phyloP scores from a whole-genome alignment of 2,113 vertebrate genomes.

The Megaceryle torquata region DNA sequence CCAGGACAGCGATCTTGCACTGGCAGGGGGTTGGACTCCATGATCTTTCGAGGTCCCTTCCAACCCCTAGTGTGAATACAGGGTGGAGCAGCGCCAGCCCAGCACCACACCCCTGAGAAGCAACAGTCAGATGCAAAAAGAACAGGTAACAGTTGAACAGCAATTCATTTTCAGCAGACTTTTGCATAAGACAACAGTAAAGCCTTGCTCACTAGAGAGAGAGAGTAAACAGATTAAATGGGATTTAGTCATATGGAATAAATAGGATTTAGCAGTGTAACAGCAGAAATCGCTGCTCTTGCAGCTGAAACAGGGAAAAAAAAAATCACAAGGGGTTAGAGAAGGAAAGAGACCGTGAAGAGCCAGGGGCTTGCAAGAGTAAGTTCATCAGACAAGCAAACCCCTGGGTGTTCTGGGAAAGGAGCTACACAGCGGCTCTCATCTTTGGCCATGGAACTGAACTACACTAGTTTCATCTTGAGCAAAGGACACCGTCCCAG shows the following conservation, averaged over 20 bases:
- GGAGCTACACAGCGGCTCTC: not conserved
- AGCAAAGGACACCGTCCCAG: not conserved
- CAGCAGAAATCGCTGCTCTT: not conserved
- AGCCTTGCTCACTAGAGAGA: not conserved
- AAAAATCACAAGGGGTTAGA: not conserved
- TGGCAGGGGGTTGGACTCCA: no score
- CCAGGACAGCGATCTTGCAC: not conserved
- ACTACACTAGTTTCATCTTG: not conserved
- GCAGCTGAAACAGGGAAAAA: not conserved
- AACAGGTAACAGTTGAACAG: not conserved
- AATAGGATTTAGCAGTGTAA: slow-evolving; percentile 30
- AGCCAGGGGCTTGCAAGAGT: not conserved
- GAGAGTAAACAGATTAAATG: slow-evolving; percentile 20
- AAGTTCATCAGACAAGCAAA: not conserved
- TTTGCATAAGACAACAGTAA: not conserved
- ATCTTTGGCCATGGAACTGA: not conserved
- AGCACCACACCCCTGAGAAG: not conserved
- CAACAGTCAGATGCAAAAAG: not conserved
- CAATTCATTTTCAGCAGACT: not conserved
- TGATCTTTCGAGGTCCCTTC: no score
- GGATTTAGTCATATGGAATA: slow-evolving; percentile 45
- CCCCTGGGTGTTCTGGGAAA: not conserved
- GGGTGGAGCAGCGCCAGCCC: not conserved
- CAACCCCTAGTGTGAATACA: no score
- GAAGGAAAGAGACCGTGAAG: not conserved